Evolutionary conservation across 2,888 invertebrate species (phyloP).

Genomic region (Himalopsyche anomala): DNA sequence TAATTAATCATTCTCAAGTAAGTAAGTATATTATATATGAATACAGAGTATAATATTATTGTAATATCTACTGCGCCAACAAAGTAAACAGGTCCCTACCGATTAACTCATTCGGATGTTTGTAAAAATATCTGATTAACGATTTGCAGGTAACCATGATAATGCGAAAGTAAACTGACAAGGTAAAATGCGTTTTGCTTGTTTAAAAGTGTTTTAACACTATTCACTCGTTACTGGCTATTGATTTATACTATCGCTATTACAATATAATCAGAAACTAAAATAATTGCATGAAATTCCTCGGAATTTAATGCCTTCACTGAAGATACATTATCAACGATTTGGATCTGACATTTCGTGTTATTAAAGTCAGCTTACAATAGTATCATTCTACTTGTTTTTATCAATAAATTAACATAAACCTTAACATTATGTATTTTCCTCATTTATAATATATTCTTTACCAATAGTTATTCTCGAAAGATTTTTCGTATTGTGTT

Average conservation of each 20-base stretch:
- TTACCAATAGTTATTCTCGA: too few species aligned
- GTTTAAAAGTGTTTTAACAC: neutral
- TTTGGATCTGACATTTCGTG: neutral
- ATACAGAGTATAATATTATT: neutral
- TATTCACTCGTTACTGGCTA: constrained; percentile 5
- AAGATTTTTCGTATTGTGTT: too few species aligned
- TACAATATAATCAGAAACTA: constrained; percentile 22
- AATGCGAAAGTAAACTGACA: neutral
- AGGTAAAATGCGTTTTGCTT: constrained; percentile 18
- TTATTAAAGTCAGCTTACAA: neutral
- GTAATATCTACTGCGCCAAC: neutral
- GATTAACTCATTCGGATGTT: constrained; percentile 39
- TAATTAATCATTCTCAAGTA: too few species aligned
- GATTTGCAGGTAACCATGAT: constrained; percentile 24
- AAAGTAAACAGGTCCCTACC: neutral
- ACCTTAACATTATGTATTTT: too few species aligned
- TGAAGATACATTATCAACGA: neutral
- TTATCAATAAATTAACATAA: too few species aligned
- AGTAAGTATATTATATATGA: too few species aligned
- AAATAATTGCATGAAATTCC: constrained; percentile 24
- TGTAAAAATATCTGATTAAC: constrained; percentile 36
- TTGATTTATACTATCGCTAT: constrained; percentile 16
- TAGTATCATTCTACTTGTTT: too few species aligned
- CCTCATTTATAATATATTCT: too few species aligned
- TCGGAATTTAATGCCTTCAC: neutral